Evolutionary conservation across 2,888 invertebrate species (phyloP).

Genomic region (Drosophila pegasa): DNA sequence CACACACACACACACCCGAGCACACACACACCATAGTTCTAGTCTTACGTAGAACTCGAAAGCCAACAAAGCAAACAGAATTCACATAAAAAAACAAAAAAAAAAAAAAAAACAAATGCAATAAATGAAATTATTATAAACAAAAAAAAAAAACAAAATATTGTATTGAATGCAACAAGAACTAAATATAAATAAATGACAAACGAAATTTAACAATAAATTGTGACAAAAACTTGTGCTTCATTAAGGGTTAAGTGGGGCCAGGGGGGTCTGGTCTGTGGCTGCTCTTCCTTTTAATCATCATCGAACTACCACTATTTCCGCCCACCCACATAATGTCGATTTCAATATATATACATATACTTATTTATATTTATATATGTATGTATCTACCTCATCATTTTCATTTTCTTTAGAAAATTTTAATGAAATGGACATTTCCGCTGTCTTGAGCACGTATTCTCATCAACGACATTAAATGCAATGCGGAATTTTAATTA

Average conservation of each 20-base stretch:
- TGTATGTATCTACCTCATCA: neutral
- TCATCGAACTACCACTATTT: too few species aligned
- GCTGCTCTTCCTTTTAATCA: too few species aligned
- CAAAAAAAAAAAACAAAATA: conserved; percentile 31
- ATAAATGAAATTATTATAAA: conserved; percentile 56
- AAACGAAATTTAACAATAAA: conserved; percentile 34
- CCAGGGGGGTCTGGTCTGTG: too few species aligned
- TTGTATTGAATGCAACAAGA: conserved; percentile 56
- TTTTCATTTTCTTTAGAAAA: conserved; percentile 36
- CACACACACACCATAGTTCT: conserved; percentile 31
- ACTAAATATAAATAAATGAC: conserved; percentile 52
- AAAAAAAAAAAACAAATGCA: conserved; percentile 37
- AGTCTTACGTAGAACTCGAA: conserved; percentile 38
- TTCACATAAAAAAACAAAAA: conserved; percentile 9
- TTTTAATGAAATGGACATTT: conserved; percentile 78
- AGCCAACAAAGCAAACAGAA: conserved; percentile 33
- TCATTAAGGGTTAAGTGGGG: too few species aligned
- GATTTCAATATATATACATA: too few species aligned
- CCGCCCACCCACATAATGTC: too few species aligned
- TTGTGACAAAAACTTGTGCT: neutral
- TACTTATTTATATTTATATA: neutral
- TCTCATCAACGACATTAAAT: conserved; percentile 76
- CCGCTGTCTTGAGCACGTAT: conserved; percentile 75
- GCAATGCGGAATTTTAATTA: conserved; percentile 79
- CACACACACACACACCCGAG: neutral